phyloP scores from a whole-genome alignment of 2,888 invertebrate genomes.

The Liopterus haemorrhoidalis region DNA sequence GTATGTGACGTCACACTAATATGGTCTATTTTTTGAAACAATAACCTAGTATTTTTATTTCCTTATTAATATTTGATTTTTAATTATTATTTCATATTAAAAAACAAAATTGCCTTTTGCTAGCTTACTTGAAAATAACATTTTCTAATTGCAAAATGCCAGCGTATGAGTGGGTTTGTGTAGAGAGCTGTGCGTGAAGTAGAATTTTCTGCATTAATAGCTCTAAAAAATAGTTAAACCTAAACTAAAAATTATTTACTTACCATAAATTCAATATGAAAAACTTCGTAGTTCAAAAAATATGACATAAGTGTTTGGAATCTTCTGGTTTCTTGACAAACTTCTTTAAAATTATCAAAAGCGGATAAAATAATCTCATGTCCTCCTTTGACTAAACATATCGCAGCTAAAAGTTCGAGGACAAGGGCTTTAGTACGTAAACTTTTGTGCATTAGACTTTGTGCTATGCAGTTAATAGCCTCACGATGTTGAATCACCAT shows the following conservation, averaged over 20 bases:
- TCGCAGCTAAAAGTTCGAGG: slow-evolving; percentile 92
- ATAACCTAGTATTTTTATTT: no score
- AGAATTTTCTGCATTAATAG: no score
- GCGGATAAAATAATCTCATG: slow-evolving; percentile 96
- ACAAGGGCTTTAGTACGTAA: slow-evolving; percentile 95
- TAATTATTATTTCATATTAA: no score
- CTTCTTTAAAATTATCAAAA: slow-evolving; percentile 96
- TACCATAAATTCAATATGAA: slow-evolving; percentile 98
- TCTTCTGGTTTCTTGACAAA: slow-evolving; percentile 75
- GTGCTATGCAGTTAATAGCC: slow-evolving; percentile 96
- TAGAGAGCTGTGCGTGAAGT: no score
- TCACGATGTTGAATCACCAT: slow-evolving; percentile 97
- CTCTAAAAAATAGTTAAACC: not conserved
- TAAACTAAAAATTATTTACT: no score
- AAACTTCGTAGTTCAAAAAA: slow-evolving; percentile 92
- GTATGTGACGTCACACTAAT: no score
- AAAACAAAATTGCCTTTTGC: no score
- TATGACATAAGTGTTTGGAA: slow-evolving; percentile 98
- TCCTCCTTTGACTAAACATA: slow-evolving; percentile 98
- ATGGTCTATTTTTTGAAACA: no score
- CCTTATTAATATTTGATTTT: no score
- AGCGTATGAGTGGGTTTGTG: no score
- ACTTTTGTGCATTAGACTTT: slow-evolving; percentile 94
- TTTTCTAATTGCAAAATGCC: no score
- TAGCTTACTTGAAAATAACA: no score